Evolutionary conservation across 2,888 invertebrate genomes (phyloP), one percentile per base, ranked within the genome.

Genomic region (Hylaea fasciaria): DNA sequence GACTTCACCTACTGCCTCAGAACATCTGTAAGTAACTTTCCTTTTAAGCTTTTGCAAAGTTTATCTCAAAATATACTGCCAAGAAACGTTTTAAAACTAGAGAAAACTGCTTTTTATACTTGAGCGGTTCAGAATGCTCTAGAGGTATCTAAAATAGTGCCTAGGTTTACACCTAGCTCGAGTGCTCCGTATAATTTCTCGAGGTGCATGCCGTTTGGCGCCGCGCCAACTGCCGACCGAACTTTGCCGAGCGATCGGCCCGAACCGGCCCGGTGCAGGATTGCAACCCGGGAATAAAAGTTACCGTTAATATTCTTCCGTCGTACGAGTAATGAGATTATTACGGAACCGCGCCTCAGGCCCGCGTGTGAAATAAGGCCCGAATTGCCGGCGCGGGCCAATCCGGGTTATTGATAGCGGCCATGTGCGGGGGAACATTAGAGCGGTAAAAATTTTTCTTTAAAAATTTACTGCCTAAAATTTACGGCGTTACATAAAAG

Each of bases 261-360:
- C 14, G 44, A 22, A 13, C 49, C 22, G 45, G 37, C 35, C 13
- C 53, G 52, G 10, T 41, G 47, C 48, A 22, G 40, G n/a, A 29
- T 29, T 39, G 46, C 40, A 41, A 22, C 51, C 14, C 32, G 29
- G 32, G 41, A 40, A 29, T 39, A 40, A 50, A 28, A 41, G 41
- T 41, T 39, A 12, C 51, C 49, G 65, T 67, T 66, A 62, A 64
- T 63, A 65, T 69, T 67, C 66, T 62, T 63, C 43, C 45, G 46
- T 64, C 58, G 65, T 58, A 51, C 61, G 41, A 53, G 63, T 62
- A 68, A 71, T 69, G 63, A 65, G 54, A 62, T 64, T 57, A 62
- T 64, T 63, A 62, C 48, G 56, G 51, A 22, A 29, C 9, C 28
- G 4, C 55, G 52, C 47, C 53, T 44, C 53, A 44, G 43, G 43